Conservation (phyloP, 2,888 invertebrate species). For the Sinhomidia bicolor region DNA sequence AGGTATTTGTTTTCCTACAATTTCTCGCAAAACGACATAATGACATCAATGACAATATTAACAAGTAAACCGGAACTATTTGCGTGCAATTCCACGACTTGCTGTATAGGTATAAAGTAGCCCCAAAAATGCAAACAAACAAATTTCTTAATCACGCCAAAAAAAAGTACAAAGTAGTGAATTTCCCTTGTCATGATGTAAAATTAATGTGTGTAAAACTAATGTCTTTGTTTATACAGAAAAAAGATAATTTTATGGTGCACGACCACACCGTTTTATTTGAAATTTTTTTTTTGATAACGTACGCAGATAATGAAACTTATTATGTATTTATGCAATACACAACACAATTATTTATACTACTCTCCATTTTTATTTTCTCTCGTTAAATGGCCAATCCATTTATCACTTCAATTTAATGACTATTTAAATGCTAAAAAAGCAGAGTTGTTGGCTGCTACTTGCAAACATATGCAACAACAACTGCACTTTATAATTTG, state of each 20-base stretch:
- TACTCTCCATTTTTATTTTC: slow-evolving; percentile 16
- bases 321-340: neutral
- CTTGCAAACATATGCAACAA: no score
- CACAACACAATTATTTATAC: neutral
- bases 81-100: neutral
- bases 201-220: neutral
- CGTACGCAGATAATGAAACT: slow-evolving; percentile 3
- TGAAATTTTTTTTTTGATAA: slow-evolving; percentile 13
- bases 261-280: slow-evolving; percentile 16
- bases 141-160: neutral
- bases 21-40: slow-evolving; percentile 7
- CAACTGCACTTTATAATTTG: no score
- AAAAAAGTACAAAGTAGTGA: neutral
- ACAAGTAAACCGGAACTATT: slow-evolving; percentile 33
- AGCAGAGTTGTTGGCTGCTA: no score
- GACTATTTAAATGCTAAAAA: no score
- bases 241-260: slow-evolving; percentile 40
- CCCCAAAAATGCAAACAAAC: neutral
- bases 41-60: neutral
- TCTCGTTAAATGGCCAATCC: slow-evolving; percentile 2
- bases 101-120: neutral
- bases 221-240: slow-evolving; percentile 3
- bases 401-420: neutral
- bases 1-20: no score
- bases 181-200: neutral